Evolutionary conservation across 1,140 invertebrate species (phyloP), one percentile per base, ranked within the genome.

Genomic region (Hyles vespertilio): DNA sequence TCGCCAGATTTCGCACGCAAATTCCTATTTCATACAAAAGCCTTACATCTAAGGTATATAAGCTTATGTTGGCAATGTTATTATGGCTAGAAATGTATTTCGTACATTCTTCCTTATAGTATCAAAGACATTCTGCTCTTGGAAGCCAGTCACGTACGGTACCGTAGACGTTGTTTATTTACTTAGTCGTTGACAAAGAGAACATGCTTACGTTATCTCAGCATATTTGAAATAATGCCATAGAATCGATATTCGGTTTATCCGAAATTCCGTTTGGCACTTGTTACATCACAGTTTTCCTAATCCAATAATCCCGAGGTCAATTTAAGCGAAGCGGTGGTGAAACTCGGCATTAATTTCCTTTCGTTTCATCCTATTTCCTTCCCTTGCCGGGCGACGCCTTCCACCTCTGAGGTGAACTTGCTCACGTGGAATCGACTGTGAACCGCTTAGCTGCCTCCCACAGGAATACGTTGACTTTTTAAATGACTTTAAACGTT

Each of bases 381-480:
- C 74, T 66, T 69, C 56, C 73, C 54, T 32, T 58, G 63, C 62
- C 63, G 60, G 65, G 71, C 61, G 40, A 73, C 67, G 71, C 82
- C 83, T 87, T 87, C 79, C 86, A 89, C 86, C 86, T 78, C 86
- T 89, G 80, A 81, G 72, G 48, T 49, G 44, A 50, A 63, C 32
- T 58, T 70, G 48, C 77, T 89, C 75, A 89, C 56, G 86, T 89
- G 84, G 79, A 82, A 86, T 89, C 83, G 33, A 63, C 59, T 61
- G 69, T 59, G 84, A 89, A 79, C 75, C 84, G 86, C 83, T 84
- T 69, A 89, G 86, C 86, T 89, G 86, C 86, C 86, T 89, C 76
- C 51, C 47, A 56, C 51, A 65, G 68, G 73, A 79, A 72, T 61
- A 74, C 65, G 54, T 72, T 57, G 65, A 76, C 71, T 59, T 59